Percentiles rank a stretch among this genome's conserved stretches.
These are phyloP conservation scores for Chelonia mydas DNA, from an alignment of 2,797 vertebrate genomes.

Conservation along the genomic window DNA sequence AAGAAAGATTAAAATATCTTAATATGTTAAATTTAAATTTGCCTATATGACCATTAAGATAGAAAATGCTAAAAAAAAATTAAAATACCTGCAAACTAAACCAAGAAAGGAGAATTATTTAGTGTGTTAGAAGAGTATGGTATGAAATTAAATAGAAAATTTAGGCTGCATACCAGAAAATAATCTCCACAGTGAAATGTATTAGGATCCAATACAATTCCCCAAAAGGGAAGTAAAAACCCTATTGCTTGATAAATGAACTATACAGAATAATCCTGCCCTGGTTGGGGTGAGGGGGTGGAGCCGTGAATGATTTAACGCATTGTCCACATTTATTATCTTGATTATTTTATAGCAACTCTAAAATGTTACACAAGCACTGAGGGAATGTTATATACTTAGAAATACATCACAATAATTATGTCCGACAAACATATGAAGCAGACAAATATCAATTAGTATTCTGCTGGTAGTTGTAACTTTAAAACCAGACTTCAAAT, in stretches of 20 bases:
- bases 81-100: background rate
- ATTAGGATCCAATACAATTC: background rate
- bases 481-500: conserved; percentile 8
- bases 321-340: background rate
- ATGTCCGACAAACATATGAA: background rate
- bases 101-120: background rate
- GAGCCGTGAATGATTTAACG: background rate
- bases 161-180: background rate
- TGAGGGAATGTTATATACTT: background rate
- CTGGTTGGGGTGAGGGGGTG: background rate
- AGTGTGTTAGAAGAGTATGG: background rate
- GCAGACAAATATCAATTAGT: background rate
- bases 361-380: background rate
- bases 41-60: background rate
- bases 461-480: background rate
- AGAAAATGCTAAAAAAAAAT: background rate
- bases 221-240: background rate
- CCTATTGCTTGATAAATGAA: background rate
- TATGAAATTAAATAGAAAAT: background rate
- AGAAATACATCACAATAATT: background rate
- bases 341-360: background rate
- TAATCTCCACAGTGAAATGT: background rate
- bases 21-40: background rate
- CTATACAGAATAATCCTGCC: background rate
- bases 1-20: background rate